Conservation (phyloP, 1,140 invertebrate species). For the Leptoteleia sp. region DNA sequence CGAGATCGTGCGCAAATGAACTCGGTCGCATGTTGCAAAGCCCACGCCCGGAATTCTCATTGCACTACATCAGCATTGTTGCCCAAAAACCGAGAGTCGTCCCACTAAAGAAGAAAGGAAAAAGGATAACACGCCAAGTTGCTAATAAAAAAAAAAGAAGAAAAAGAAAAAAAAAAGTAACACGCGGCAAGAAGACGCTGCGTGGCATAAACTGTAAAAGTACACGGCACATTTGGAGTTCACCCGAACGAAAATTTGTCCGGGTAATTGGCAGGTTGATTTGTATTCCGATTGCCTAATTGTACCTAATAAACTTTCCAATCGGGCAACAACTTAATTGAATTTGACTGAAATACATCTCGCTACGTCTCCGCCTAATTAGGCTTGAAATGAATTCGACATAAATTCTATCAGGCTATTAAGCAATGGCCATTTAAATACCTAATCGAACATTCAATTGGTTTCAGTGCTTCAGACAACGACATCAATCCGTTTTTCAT, state of each 20-base stretch:
- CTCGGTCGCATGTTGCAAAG: conserved; percentile 71
- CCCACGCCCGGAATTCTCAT: conserved; percentile 75
- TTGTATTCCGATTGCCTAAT: conserved; percentile 57
- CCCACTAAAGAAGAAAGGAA: conserved; percentile 28
- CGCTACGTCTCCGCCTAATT: conserved; percentile 45
- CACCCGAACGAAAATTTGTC: conserved; percentile 44
- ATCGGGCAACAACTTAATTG: conserved; percentile 54
- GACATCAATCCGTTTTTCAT: conserved; percentile 14
- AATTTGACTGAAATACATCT: conserved; percentile 59
- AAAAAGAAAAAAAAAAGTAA: conserved; percentile 9
- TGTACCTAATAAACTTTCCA: conserved; percentile 61
- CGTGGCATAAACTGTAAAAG: conserved; percentile 67
- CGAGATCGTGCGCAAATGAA: conserved; percentile 69
- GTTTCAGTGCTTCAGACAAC: conserved; percentile 24
- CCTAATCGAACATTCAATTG: conserved; percentile 53
- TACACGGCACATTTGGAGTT: conserved; percentile 58
- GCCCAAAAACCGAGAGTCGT: conserved; percentile 70
- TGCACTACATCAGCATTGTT: conserved; percentile 76
- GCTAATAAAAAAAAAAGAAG: too few relatives aligned
- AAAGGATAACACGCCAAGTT: conserved; percentile 6
- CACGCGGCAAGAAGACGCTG: conserved; percentile 15
- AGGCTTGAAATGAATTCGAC: conserved; percentile 55
- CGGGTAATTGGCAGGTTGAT: conserved; percentile 57
- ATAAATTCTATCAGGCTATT: conserved; percentile 51
- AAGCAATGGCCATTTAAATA: conserved; percentile 58